Conservation (phyloP, 2,888 invertebrate species). For the Macaria notata region DNA sequence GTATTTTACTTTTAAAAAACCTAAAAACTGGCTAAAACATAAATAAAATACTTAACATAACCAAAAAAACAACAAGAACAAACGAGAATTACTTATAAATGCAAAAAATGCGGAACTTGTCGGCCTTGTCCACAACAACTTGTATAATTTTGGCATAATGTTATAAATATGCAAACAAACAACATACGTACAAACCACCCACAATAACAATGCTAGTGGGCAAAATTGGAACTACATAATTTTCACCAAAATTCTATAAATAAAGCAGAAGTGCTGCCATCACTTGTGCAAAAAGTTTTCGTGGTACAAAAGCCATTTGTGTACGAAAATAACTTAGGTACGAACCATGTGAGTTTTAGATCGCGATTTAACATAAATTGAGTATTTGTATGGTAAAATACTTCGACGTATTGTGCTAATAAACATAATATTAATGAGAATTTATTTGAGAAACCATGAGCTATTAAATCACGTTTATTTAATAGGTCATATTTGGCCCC, state of each 20-base stretch:
- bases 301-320: constrained; percentile 4
- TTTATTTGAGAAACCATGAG: too few relatives aligned
- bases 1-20: neutral
- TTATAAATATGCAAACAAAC: constrained; percentile 37
- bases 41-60: neutral
- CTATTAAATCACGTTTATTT: too few relatives aligned
- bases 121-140: constrained; percentile 38
- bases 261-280: too few relatives aligned
- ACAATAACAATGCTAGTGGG: too few relatives aligned
- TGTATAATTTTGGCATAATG: constrained; percentile 36
- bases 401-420: too few relatives aligned
- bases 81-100: constrained; percentile 23
- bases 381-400: neutral
- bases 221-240: too few relatives aligned
- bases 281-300: neutral
- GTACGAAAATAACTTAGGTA: constrained; percentile 1
- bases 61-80: constrained; percentile 11
- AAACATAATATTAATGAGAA: too few relatives aligned
- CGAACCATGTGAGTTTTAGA: too few relatives aligned
- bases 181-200: constrained; percentile 20
- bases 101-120: constrained; percentile 43
- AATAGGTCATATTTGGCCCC: too few relatives aligned
- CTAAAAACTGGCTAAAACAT: constrained; percentile 5
- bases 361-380: neutral
- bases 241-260: too few relatives aligned